Conservation (phyloP, 2,888 invertebrate genomes). For the Drosophila longiperda region DNA sequence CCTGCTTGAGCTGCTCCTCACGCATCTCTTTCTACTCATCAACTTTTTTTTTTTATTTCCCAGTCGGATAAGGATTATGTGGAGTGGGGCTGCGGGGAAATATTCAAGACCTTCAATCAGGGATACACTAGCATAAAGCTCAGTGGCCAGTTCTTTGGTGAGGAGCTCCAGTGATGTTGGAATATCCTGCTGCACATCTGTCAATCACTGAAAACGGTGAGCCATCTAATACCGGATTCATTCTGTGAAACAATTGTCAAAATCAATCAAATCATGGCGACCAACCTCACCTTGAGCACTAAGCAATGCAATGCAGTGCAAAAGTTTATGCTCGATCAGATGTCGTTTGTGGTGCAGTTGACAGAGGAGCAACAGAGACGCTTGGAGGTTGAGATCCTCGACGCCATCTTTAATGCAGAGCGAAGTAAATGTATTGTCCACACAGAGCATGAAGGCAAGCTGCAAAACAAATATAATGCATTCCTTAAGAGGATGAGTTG, state of each 20-base stretch:
- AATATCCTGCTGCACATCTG: constrained; percentile 56
- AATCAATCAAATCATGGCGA: constrained; percentile 31
- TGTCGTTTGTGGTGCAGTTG: constrained; percentile 46
- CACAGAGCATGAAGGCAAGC: not conserved
- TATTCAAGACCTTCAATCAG: constrained; percentile 48
- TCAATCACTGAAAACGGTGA: constrained; percentile 46
- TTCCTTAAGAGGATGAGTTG: constrained; percentile 62
- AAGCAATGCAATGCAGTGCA: not conserved
- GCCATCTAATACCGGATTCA: constrained; percentile 50
- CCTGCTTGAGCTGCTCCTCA: constrained; percentile 50
- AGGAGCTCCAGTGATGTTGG: constrained; percentile 72
- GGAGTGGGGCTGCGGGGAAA: constrained; percentile 62
- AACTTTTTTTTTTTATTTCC: constrained; percentile 4
- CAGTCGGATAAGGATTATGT: constrained; percentile 47
- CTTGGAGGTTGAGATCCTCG: constrained; percentile 72
- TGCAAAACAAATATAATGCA: constrained; percentile 53
- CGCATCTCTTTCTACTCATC: constrained; percentile 46
- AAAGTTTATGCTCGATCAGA: constrained; percentile 47
- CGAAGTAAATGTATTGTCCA: constrained; percentile 1
- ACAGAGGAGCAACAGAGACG: constrained; percentile 41
- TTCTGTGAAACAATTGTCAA: constrained; percentile 54
- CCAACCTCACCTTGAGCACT: not conserved
- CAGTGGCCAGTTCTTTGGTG: constrained; percentile 44
- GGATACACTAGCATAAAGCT: constrained; percentile 34
- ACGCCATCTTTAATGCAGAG: constrained; percentile 64